These are phyloP conservation scores for Erethizon dorsatum DNA, from an alignment of 2,797 vertebrate species.

Conservation along the genomic window DNA sequence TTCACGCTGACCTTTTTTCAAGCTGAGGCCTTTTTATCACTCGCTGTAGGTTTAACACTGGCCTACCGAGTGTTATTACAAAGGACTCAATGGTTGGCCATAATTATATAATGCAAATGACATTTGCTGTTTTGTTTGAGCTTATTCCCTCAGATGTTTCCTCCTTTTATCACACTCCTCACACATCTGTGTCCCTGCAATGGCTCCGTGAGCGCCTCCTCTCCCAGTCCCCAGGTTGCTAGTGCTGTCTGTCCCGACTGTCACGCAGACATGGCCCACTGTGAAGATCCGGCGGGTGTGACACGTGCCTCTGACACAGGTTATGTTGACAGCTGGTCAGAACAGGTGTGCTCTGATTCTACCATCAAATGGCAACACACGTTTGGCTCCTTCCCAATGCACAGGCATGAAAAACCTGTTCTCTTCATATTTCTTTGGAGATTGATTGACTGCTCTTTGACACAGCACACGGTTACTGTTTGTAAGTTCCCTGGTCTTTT, in stretches of 20 bases:
- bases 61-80: conserved; percentile 92
- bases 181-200: conserved; percentile 93
- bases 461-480: conserved; percentile 86
- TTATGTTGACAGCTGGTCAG: conserved; percentile 95
- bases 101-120: conserved; percentile 99
- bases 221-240: conserved; percentile 90
- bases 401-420: conserved; percentile 94
- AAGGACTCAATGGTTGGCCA: conserved; percentile 92
- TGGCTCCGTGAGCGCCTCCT: conserved; percentile 89
- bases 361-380: conserved; percentile 94
- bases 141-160: conserved; percentile 93
- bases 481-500: conserved; percentile 83
- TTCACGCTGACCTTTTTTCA: conserved; percentile 92
- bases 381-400: conserved; percentile 95
- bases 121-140: conserved; percentile 94
- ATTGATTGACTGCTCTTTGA: conserved; percentile 92
- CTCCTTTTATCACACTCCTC: conserved; percentile 94
- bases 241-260: conserved; percentile 90
- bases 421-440: conserved; percentile 89
- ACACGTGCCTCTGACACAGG: conserved; percentile 92
- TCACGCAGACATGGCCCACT: conserved; percentile 89
- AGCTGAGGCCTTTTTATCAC: conserved; percentile 91
- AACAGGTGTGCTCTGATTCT: conserved; percentile 97
- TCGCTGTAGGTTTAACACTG: conserved; percentile 92
- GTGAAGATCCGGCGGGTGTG: conserved; percentile 88